Conservation (phyloP, 2,113 vertebrate species). For the Peromyscus polionotus region DNA sequence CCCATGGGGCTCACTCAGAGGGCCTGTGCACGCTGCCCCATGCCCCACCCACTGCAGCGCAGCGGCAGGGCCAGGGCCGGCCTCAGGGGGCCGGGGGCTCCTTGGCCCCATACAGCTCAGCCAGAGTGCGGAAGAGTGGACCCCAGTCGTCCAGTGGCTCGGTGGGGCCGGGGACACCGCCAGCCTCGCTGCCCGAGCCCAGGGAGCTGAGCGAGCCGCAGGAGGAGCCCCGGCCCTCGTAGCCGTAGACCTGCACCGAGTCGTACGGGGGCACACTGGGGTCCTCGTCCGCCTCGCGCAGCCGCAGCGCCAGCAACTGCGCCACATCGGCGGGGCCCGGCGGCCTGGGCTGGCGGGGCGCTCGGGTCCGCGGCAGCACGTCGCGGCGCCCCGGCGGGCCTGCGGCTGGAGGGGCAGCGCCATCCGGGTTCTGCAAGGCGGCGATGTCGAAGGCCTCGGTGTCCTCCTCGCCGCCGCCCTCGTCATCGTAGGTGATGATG, state of each 20-base stretch:
- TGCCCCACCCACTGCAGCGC: neutral
- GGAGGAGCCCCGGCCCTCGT: constrained; percentile 93
- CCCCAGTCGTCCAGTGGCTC: constrained; percentile 92
- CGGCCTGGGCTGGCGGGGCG: constrained; percentile 84
- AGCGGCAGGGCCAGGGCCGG: neutral
- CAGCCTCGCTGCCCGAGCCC: constrained; percentile 86
- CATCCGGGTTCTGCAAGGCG: constrained; percentile 90
- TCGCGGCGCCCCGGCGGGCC: constrained; percentile 85
- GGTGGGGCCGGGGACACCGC: neutral
- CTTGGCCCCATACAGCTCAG: constrained; percentile 91
- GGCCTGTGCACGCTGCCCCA: constrained; percentile 38
- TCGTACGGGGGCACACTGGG: constrained; percentile 94
- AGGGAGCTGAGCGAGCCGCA: constrained; percentile 94
- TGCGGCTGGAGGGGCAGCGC: constrained; percentile 8
- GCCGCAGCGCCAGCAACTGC: constrained; percentile 91
- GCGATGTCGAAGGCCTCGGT: constrained; percentile 96
- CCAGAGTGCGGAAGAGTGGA: constrained; percentile 92
- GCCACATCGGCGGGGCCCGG: constrained; percentile 89
- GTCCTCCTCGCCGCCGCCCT: constrained; percentile 95
- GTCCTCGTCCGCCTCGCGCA: constrained; percentile 93
- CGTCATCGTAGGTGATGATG: constrained; percentile 95
- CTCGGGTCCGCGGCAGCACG: constrained; percentile 85
- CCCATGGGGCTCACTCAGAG: constrained; percentile 70
- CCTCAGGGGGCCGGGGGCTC: constrained; percentile 78
- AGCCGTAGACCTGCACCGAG: constrained; percentile 94